Percentiles rank a stretch among this genome's conserved stretches.
Evolutionary conservation across 2,797 vertebrate genomes (phyloP).

Genomic region (Aythya fuligula): DNA sequence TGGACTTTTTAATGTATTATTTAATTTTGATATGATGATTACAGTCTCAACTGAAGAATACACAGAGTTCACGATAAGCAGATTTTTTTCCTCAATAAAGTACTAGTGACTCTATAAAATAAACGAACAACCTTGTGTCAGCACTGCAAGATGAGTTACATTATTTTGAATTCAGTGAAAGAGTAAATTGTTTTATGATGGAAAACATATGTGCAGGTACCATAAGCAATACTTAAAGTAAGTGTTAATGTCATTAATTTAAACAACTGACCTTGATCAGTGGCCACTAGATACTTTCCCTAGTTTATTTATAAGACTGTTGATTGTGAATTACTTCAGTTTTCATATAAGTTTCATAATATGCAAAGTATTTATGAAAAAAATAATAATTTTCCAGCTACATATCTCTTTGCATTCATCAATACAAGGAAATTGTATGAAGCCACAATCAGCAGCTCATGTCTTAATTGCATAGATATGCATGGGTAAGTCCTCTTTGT

Average conservation of each 20-base stretch:
- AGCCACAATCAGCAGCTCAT: slow-evolving; percentile 11
- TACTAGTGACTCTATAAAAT: neutral
- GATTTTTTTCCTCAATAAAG: neutral
- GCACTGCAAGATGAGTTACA: neutral
- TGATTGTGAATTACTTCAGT: neutral
- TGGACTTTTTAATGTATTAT: neutral
- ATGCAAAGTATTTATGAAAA: neutral
- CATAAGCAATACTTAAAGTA: slow-evolving; percentile 57
- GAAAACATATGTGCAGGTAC: slow-evolving; percentile 41
- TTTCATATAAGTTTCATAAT: neutral
- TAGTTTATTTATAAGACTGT: neutral
- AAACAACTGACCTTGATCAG: neutral
- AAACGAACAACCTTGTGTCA: neutral
- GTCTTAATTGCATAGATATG: neutral
- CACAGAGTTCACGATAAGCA: neutral
- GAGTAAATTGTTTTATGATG: neutral
- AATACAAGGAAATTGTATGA: slow-evolving; percentile 1
- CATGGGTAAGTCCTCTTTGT: slow-evolving; percentile 1
- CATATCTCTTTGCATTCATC: neutral
- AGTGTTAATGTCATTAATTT: neutral
- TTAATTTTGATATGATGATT: neutral
- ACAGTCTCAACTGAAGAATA: slow-evolving; percentile 53
- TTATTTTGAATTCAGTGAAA: neutral
- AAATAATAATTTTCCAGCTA: neutral
- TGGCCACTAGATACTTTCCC: neutral